These are phyloP conservation scores for Bambusicola thoracicus DNA, from an alignment of 2,113 vertebrate genomes.

Conservation along the genomic window DNA sequence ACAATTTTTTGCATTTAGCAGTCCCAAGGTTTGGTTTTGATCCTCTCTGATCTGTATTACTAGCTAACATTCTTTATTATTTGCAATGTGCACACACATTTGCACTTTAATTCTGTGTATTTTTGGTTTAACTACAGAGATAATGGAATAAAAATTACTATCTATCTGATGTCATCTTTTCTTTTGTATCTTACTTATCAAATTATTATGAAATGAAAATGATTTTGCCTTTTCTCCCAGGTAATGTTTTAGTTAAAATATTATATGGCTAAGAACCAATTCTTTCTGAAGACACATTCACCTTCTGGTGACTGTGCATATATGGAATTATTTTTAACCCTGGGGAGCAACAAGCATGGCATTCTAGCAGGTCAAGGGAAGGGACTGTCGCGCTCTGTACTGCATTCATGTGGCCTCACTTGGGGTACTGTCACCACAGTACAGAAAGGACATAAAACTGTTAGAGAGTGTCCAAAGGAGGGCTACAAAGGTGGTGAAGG, in stretches of 20 bases:
- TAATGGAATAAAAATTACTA: background rate
- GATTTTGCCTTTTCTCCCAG: background rate
- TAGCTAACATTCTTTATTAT: background rate
- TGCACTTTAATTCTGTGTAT: background rate
- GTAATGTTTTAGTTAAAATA: background rate
- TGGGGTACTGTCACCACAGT: no score
- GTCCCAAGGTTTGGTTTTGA: background rate
- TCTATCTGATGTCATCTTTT: background rate
- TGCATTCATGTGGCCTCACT: no score
- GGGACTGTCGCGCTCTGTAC: no score
- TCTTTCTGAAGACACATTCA: background rate
- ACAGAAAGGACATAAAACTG: no score
- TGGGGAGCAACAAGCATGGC: no score
- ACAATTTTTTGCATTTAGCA: background rate
- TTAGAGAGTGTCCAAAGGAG: no score
- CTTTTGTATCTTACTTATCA: background rate
- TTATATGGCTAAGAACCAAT: background rate
- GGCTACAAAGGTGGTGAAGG: no score
- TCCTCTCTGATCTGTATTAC: background rate
- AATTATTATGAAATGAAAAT: background rate
- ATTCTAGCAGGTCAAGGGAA: no score
- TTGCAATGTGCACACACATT: background rate
- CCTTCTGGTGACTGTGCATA: background rate
- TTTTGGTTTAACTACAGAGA: background rate
- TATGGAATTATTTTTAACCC: background rate